phyloP scores from a whole-genome alignment of 1,140 invertebrate genomes.

The Cotesia typhae region DNA sequence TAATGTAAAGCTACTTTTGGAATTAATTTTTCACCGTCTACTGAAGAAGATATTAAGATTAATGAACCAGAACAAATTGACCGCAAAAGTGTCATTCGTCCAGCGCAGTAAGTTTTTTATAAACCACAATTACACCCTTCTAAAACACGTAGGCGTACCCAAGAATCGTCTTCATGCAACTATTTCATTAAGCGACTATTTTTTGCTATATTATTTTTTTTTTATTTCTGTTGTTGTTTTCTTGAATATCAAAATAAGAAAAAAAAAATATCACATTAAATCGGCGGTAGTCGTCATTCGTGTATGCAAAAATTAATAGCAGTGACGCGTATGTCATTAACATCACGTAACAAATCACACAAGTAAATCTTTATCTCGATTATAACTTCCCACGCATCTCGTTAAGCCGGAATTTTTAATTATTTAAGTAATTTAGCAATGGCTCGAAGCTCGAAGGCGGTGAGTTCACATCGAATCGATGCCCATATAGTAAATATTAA shows the following conservation, averaged over 20 bases:
- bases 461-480: constrained; percentile 41
- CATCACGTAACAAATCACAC: not conserved
- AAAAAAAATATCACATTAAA: not conserved
- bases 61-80: constrained; percentile 11
- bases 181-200: constrained; percentile 17
- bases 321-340: constrained; percentile 28
- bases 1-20: too few species aligned
- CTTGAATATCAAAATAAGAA: not conserved
- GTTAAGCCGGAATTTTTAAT: constrained; percentile 50
- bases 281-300: not conserved
- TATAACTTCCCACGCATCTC: constrained; percentile 55
- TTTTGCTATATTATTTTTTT: not conserved
- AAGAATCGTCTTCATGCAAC: constrained; percentile 4
- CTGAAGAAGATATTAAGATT: not conserved
- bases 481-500: constrained; percentile 65
- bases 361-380: constrained; percentile 31
- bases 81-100: constrained; percentile 1
- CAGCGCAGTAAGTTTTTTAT: not conserved
- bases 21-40: not conserved
- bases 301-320: constrained; percentile 2
- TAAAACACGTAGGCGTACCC: constrained; percentile 15
- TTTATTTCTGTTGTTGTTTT: not conserved
- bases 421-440: constrained; percentile 59
- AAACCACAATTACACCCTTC: constrained; percentile 29
- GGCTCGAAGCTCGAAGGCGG: constrained; percentile 28